These are phyloP conservation scores for Cyprinodon variegatus DNA, from an alignment of 2,113 vertebrate species.

Conservation along the genomic window DNA sequence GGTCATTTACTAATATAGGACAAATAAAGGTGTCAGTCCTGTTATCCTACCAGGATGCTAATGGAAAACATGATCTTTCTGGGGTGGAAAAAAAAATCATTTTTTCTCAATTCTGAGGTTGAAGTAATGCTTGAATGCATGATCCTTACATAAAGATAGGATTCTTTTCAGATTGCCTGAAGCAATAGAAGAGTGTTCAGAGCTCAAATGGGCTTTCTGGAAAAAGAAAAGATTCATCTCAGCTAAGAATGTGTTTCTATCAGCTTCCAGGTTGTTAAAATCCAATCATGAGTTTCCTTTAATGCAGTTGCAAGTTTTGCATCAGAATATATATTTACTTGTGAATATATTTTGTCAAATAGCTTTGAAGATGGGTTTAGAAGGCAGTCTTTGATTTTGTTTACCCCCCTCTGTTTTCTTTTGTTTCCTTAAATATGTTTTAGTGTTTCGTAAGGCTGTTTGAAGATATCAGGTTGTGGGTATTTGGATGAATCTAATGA, in stretches of 20 bases:
- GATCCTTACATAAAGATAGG: no score
- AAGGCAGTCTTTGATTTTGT: slow-evolving; percentile 43
- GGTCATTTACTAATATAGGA: no score
- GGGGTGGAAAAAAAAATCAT: no score
- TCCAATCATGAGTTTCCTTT: slow-evolving; percentile 7
- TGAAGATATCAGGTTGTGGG: slow-evolving; percentile 11
- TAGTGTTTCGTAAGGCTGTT: slow-evolving; percentile 22
- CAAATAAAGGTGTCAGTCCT: no score
- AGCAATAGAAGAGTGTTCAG: no score
- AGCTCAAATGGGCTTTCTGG: not conserved
- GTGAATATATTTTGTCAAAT: slow-evolving; percentile 12
- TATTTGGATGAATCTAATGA: slow-evolving; percentile 1
- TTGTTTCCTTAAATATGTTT: slow-evolving; percentile 35
- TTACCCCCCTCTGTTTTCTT: slow-evolving; percentile 23
- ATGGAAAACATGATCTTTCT: no score
- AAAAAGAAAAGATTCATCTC: not conserved
- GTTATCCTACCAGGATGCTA: no score
- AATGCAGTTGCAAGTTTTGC: slow-evolving; percentile 1
- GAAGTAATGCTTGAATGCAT: no score
- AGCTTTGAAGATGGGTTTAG: slow-evolving; percentile 28
- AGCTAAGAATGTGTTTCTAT: not conserved
- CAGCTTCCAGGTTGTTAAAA: slow-evolving; percentile 17
- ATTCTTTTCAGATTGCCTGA: no score
- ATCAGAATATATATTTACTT: not conserved
- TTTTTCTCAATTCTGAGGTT: no score